Conservation (phyloP, 2,888 invertebrate genomes). For the Aleiodes alternator region DNA sequence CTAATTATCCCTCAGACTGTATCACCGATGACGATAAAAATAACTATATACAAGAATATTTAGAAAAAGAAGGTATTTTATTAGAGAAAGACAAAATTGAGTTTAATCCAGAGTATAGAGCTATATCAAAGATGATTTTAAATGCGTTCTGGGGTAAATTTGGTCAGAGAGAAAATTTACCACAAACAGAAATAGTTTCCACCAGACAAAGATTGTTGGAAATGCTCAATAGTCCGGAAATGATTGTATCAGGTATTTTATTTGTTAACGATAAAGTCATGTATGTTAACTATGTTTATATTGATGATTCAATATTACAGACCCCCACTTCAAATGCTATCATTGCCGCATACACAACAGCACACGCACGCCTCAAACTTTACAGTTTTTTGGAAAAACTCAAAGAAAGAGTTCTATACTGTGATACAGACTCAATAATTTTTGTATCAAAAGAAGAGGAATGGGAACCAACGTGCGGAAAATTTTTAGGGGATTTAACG, state of each 20-base stretch:
- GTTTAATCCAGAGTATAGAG: not conserved
- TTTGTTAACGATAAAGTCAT: no score
- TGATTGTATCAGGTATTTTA: slow-evolving; percentile 51
- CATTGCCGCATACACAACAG: slow-evolving; percentile 68
- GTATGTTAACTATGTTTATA: no score
- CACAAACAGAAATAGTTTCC: slow-evolving; percentile 45
- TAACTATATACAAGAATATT: not conserved
- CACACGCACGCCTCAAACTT: slow-evolving; percentile 65
- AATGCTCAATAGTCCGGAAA: slow-evolving; percentile 51
- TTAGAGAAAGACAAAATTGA: not conserved
- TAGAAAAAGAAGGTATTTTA: slow-evolving; percentile 23
- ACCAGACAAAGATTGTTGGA: slow-evolving; percentile 45
- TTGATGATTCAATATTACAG: slow-evolving; percentile 42
- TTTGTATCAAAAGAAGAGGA: slow-evolving; percentile 53
- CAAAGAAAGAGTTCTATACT: slow-evolving; percentile 63
- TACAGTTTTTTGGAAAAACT: slow-evolving; percentile 67
- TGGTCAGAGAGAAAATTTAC: slow-evolving; percentile 22
- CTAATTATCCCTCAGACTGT: not conserved
- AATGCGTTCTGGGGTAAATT: slow-evolving; percentile 10
- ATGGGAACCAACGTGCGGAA: slow-evolving; percentile 58
- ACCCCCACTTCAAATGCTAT: slow-evolving; percentile 58
- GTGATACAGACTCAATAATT: slow-evolving; percentile 62
- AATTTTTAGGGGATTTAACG: slow-evolving; percentile 67
- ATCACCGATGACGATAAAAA: not conserved
- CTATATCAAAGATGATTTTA: not conserved